Base-by-base conservation (phyloP, 2,797 vertebrate genomes). In the Leptoclinus maculatus region DNA sequence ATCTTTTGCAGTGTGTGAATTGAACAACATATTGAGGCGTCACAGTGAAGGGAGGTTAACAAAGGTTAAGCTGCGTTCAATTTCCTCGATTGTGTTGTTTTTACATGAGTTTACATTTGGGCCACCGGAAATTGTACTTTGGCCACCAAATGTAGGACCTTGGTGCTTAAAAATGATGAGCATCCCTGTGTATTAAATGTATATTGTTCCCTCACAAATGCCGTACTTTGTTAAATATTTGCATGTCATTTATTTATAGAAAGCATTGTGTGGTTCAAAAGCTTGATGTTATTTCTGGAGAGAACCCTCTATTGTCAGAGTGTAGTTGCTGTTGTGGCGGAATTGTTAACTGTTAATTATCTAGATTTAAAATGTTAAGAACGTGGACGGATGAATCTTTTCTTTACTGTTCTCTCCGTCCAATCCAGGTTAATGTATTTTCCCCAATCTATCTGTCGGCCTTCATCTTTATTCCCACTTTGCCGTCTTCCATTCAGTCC, bases 381-480 rank as follows among this genome's bases (percentile, higher is more conserved):
- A 80, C 65, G 3, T 34, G 21, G 17, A 53, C 16, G 2, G 38
- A 5, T 6, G 10, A 14, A 32, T 21, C 21, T 4, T 73, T 32
- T 62, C 27, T 65, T 70, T 21, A 7, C n/a, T 1, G 0, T 39
- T 45, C 54, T n/a, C 25, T 72, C 39, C 9, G 36, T 59, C 36
- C 62, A 47, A 1, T 71, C 27, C 39, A 72, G 23, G 9, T 69
- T 23, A 41, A 83, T 68, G 10, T 63, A 4, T 67, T 66, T 12
- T 49, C 36, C 51, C 56, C 39, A 23, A 9, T 38, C n/a, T 0
- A 11, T 59, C 32, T 27, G 43, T 60, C 39, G 13, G 13, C 21
- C 49, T 27, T 49, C 65, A 51, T 29, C 13, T 58, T 58, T 41
- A 12, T 63, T 19, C 23, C 7, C n/a, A 8, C 3, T 39, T 11